phyloP scores from a whole-genome alignment of 2,113 vertebrate species.

The Archilochus colubris region DNA sequence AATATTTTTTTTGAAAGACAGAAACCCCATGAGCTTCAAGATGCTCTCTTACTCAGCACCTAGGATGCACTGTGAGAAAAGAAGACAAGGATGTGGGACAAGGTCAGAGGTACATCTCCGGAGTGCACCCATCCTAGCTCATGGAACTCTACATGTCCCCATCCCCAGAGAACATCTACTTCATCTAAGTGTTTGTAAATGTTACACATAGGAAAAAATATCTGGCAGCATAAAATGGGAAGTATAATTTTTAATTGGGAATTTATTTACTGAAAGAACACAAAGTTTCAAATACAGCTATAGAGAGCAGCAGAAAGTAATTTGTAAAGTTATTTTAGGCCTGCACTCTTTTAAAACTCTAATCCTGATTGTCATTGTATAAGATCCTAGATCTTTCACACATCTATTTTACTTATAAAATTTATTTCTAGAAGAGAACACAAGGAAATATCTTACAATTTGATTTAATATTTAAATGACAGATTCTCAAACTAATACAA shows the following conservation, averaged over 20 bases:
- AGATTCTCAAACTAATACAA: not conserved
- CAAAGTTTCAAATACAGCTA: not conserved
- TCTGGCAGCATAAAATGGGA: not conserved
- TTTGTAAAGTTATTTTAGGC: not conserved
- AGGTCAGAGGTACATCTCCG: not conserved
- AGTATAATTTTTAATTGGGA: not conserved
- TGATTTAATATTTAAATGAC: not conserved
- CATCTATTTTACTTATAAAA: not conserved
- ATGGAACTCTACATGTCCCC: not conserved
- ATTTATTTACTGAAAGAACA: not conserved
- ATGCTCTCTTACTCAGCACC: not conserved
- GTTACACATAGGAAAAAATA: not conserved
- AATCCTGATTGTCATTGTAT: not conserved
- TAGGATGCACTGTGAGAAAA: not conserved
- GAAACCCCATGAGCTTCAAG: not conserved
- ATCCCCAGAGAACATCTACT: not conserved
- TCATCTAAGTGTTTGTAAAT: not conserved
- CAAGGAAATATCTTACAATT: not conserved
- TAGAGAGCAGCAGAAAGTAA: not conserved
- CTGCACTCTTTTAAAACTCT: not conserved
- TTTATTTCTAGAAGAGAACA: not conserved
- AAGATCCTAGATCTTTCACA: not conserved
- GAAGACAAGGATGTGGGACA: not conserved
- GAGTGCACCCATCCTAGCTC: not conserved
- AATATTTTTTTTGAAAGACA: not conserved